A percentile compares a stretch with the other conserved stretches of the same genome.
These are phyloP conservation scores for Crax fasciolata DNA, from an alignment of 2,797 vertebrate species.

Conservation along the genomic window DNA sequence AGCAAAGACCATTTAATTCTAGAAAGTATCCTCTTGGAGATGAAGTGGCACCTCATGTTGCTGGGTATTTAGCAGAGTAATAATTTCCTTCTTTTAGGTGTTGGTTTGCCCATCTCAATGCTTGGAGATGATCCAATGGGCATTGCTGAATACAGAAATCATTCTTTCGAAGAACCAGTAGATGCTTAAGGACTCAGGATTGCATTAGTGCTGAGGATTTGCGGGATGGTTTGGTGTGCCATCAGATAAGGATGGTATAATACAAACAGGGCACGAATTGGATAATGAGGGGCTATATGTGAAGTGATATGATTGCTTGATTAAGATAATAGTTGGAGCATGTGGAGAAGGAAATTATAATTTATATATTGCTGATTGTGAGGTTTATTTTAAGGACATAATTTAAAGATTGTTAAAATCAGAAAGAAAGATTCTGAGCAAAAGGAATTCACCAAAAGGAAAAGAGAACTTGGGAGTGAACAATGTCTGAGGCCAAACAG, in stretches of 20 bases:
- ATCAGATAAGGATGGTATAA: slow-evolving; percentile 54
- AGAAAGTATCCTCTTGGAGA: background rate
- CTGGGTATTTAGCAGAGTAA: background rate
- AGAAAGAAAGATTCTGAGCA: background rate
- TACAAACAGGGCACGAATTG: slow-evolving; percentile 69
- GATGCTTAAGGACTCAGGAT: background rate
- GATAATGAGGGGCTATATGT: slow-evolving; percentile 68
- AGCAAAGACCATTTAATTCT: background rate
- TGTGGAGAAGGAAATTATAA: slow-evolving; percentile 74
- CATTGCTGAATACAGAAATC: background rate
- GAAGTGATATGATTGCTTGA: slow-evolving; percentile 75
- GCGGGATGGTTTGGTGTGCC: slow-evolving; percentile 29
- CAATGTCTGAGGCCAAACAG: background rate
- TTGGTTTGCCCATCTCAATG: background rate
- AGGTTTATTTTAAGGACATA: slow-evolving; percentile 75
- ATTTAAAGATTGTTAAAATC: slow-evolving; percentile 67
- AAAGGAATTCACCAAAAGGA: background rate
- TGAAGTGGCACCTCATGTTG: background rate
- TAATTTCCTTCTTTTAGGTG: background rate
- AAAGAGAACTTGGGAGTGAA: background rate
- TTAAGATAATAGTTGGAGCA: slow-evolving; percentile 76
- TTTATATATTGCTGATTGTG: slow-evolving; percentile 76
- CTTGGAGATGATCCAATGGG: background rate
- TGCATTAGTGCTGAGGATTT: background rate
- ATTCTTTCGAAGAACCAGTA: background rate